Base-by-base conservation (phyloP, 1,140 invertebrate genomes). In the Brachionus sp. region DNA sequence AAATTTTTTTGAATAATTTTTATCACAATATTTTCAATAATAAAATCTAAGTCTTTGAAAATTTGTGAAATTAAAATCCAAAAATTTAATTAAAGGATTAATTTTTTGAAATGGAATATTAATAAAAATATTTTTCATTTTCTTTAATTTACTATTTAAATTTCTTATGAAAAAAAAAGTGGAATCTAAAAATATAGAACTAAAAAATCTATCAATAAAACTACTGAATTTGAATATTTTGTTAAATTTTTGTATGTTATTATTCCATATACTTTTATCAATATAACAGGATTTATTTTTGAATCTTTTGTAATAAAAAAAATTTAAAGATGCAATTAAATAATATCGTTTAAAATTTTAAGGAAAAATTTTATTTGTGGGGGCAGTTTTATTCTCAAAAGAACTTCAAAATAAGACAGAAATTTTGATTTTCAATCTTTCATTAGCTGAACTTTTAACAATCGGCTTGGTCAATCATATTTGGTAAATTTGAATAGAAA, bases 401-500 rank as follows among this genome's bases (percentile, higher is more conserved):
- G 77, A 78, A 23, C 46, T 84, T 12, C 83, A 82, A 9, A 83
- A 57, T 19, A 37, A 62, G 7, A 83, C 73, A 19, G 70, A 44
- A 53, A 75, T 84, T 12, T 77, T 84, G 10, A 84, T 84, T 37
- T 42, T 84, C 12, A 84, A 84, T 62, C 25, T 84, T 5, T 35
- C 84, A 9, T 12, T 84, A 23, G 84, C 84, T 5, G 84, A 84
- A 12, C 39, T 84, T 23, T 5, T 42, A 13, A 77, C 84, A 9
- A 84, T 57, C 25, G 64, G 57, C 12, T 73, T 84, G 39, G 82
- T 84, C 7, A 68, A 84, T 57, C 16, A 42, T 84, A 35, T 12
- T 84, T 5, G 84, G 83, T 78, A 37, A 78, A 10, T 39, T 64
- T 53, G 19, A 33, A 23, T 23, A 57, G 42, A 5, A 33, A 57